Percentiles rank a stretch among this genome's conserved stretches.
Conservation (phyloP, 2,113 vertebrate genomes). For the Oreotrochilus melanogaster region DNA sequence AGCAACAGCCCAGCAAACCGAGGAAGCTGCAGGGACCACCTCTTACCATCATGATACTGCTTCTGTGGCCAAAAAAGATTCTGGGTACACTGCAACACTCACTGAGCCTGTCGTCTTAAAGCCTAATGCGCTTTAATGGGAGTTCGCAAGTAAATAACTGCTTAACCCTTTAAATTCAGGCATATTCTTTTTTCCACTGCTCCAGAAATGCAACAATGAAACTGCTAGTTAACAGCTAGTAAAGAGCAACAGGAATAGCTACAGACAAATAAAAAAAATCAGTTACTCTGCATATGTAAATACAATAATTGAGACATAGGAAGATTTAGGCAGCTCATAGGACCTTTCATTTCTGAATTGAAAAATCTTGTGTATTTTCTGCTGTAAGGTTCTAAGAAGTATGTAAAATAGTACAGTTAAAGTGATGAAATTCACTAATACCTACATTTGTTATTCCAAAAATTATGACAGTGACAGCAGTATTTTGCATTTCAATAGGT, state of each 20-base stretch:
- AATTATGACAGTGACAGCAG: background rate
- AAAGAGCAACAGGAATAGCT: background rate
- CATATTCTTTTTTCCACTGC: background rate
- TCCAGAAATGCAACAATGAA: background rate
- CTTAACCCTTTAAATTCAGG: background rate
- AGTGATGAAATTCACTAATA: background rate
- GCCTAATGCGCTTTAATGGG: background rate
- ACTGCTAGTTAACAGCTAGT: background rate
- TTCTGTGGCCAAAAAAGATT: no score
- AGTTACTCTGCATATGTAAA: background rate
- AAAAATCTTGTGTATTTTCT: background rate
- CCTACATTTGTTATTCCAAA: background rate
- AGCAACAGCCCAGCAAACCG: fast-evolving
- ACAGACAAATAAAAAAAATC: background rate
- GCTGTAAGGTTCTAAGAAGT: background rate
- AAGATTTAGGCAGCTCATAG: background rate
- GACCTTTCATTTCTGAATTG: background rate
- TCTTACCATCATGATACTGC: background rate
- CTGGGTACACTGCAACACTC: background rate
- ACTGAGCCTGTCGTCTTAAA: background rate
- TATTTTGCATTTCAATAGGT: conserved; percentile 17
- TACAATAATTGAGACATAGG: background rate
- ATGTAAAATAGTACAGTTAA: background rate
- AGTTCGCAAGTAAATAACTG: background rate
- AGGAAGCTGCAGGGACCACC: background rate